Evolutionary conservation across 1,140 invertebrate species (phyloP).

Genomic region (Pseudomyrmex concolor): DNA sequence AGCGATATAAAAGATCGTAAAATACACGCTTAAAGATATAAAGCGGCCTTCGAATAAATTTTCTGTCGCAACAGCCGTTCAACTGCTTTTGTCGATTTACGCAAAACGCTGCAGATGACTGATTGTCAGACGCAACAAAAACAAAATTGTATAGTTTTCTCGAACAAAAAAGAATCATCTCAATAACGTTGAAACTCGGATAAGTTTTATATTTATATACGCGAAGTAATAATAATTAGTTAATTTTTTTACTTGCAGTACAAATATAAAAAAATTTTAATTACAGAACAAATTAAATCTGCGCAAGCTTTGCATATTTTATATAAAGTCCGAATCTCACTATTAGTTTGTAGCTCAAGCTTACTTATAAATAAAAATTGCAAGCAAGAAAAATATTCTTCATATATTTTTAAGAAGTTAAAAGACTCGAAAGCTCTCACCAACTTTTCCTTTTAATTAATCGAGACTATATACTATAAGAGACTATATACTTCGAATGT

Average conservation of each 20-base stretch:
- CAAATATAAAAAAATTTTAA: too few species aligned
- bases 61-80: background rate
- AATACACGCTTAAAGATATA: conserved; percentile 12
- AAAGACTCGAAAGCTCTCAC: background rate
- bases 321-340: background rate
- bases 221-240: too few species aligned
- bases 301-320: background rate
- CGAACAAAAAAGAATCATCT: background rate
- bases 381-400: conserved; percentile 10
- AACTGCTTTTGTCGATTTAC: conserved; percentile 20
- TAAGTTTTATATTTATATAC: too few species aligned
- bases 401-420: background rate
- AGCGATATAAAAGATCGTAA: conserved; percentile 16
- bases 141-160: background rate
- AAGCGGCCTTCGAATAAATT: conserved; percentile 27
- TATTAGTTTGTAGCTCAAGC: background rate
- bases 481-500: too few species aligned
- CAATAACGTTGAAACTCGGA: background rate
- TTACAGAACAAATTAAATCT: too few species aligned
- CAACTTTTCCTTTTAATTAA: background rate
- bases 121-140: conserved; percentile 6
- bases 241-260: too few species aligned
- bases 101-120: conserved; percentile 15
- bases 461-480: background rate
- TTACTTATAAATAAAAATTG: background rate